Base-by-base conservation (phyloP, 2,113 vertebrate species). In the Aptenodytes patagonicus region DNA sequence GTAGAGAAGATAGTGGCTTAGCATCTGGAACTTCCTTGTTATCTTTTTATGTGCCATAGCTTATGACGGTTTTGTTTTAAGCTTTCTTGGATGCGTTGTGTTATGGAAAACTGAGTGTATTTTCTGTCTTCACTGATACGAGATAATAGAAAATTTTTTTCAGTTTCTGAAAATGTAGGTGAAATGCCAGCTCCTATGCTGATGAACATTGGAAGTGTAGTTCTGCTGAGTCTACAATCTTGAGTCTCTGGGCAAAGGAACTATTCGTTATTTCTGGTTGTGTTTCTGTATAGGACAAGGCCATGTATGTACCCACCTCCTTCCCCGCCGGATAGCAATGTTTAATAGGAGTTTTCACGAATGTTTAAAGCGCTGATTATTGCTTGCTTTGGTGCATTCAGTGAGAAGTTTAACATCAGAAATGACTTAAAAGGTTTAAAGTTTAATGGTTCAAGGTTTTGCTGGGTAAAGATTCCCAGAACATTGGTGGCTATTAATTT, bases 291-390 rank as follows among this genome's bases (percentile, higher is more conserved):
- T 2, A n/a, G 66, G 46, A 54, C 26, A 12, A 40, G 65, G n/a
- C n/a, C 6, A 3, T 4, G 18, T 16, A 1, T 2, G 22, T 49
- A 15, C 22, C 16, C 8, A 4, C 7, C 13, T 17, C 8, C 21
- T 26, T 7, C 4, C 22, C 13, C 7, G 22, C 22, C 24, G 8
- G 24, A 51, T 4, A 54, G 31, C 16, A 6, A 3, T 25, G 12
- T 32, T 65, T 6, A 15, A 4, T 9, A 6, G 21, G 34, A 47
- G 21, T 52, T 46, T 64, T 13, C 15, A 3, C 16, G 3, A 17
- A 19, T 9, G 4, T 38, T 36, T 55, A 14, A 15, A 34, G 40
- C 16, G 29, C 22, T 44, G 25, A 32, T 11, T 3, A 24, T 55
- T 66, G 65, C 13, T 42, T 57, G 11, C 17, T 54, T 60, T 0